Base-by-base conservation (phyloP, 1,140 invertebrate genomes). In the Heliconius hewitsoni region DNA sequence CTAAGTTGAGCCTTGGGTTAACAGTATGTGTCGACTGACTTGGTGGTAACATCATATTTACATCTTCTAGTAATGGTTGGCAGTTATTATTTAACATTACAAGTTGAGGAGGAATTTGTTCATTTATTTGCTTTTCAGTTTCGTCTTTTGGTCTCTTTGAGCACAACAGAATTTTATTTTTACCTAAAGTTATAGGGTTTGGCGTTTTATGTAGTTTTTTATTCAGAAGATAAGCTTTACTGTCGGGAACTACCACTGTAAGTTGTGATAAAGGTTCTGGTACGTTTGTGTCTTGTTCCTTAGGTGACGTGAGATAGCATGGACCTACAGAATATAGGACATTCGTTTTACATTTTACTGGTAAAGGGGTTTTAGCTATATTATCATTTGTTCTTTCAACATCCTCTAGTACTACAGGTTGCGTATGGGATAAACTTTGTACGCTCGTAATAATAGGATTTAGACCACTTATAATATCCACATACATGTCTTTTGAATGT, bases 31-130 rank as follows among this genome's bases (percentile, higher is more conserved):
- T 84, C 19, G 91, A 50, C 66, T 85, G 75, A 27, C 81, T 84
- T 18, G 85, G 85, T 75, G 86, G 71, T 37, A 88, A 71, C 8
- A 85, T 72, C 73, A 92, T 76, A 30, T 86, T 80, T 11, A 90
- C 83, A n/a, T 89, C 88, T 16, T 71, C 70, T n/a, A 89, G 89
- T 72, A 87, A 9, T 77, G 4, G n/a, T 42, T 16, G 42, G 4
- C 42, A 3, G 4, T 73, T n/a, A 19, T 74, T 13, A 57, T 57
- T 57, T 11, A 57, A 57, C 55, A 57, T 57, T 57, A 57, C 55
- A 37, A 71, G 8, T 52, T 30, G n/a, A 18, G 27, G 34, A 16
- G 50, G 2, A 18, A 27, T 60, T 37, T 11, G 8, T 46, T 71
- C 60, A 30, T 30, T 66, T 23, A 57, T 23, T 52, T 57, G 55